Evolutionary conservation across 2,113 vertebrate species (phyloP), one percentile per base, ranked within the genome.

Genomic region (Sylvicapra grimmia): DNA sequence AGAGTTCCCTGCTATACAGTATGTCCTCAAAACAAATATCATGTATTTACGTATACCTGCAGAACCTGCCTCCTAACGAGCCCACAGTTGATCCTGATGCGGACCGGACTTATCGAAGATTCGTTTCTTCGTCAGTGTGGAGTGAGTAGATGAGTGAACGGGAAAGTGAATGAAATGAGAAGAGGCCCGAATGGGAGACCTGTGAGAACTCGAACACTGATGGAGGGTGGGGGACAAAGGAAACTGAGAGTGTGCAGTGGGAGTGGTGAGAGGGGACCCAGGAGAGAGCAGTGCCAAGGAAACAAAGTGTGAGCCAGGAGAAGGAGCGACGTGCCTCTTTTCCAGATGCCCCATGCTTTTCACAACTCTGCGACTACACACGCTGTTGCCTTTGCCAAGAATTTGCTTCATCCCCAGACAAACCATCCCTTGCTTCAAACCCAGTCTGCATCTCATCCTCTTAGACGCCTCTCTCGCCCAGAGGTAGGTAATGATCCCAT

Each of bases 251-350:
- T 16, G 15, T 33, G 33, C 15, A 23, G 19, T 3, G 2, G 16
- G 36, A 68, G 14, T 2, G 44, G 25, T 4, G 5, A n/a, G 51
- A 2, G 40, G 18, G 8, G 25, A 19, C 3, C 15, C 2, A 7
- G 51, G 82, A 51, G 47, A 4, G 33, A 11, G 33, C 0, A 11
- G 4, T 11, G 21, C 16, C 27, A 0, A 2, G 29, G n/a, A 31
- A 31, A 21, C 33, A 11, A 58, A 51, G 5, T 2, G 9, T 23
- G 40, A 25, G 10, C 2, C 0, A 4, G 0, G 1, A 75, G 13
- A 16, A 82, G 36, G 31, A 31, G 21, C 21, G 49, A n/a, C 3
- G 1, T n/a, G 21, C 40, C 19, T 5, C 49, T 31, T 75, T 86
- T 86, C 53, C 36, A n/a, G 58, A 56, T 40, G 6, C 0, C 4